Evolutionary conservation across 2,797 vertebrate genomes (phyloP).

Genomic region (Channa striata): DNA sequence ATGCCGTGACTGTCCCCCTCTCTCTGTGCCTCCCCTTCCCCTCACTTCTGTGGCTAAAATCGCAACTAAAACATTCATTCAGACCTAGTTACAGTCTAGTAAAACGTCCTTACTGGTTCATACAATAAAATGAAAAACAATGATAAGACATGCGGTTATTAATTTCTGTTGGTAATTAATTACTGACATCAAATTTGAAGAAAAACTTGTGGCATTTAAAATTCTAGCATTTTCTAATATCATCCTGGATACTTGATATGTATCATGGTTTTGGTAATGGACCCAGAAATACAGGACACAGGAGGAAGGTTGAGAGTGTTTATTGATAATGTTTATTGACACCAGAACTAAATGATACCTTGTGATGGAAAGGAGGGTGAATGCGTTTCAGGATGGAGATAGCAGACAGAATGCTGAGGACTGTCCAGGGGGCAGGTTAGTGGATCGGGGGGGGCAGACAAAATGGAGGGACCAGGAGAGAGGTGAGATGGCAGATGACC

Average conservation of each 20-base stretch:
- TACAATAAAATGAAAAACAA: conserved; percentile 1
- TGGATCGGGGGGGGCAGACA: no score
- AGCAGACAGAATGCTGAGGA: no score
- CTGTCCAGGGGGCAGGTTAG: no score
- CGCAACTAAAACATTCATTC: conserved; percentile 55
- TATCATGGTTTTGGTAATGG: no score
- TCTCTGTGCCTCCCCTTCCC: not conserved
- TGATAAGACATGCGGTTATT: conserved; percentile 1
- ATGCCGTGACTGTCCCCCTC: conserved; percentile 51
- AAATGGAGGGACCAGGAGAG: no score
- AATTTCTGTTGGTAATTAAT: not conserved
- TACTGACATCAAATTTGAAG: not conserved
- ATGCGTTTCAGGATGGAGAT: no score
- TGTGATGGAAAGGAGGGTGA: no score
- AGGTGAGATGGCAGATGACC: no score
- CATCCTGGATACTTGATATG: not conserved
- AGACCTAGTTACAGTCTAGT: conserved; percentile 46
- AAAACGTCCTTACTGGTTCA: conserved; percentile 32
- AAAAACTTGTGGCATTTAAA: not conserved
- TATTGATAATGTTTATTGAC: no score
- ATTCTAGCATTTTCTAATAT: not conserved
- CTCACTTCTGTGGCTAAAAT: conserved; percentile 44
- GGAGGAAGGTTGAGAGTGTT: no score
- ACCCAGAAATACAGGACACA: no score
- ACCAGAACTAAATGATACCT: no score